phyloP scores from a whole-genome alignment of 2,113 vertebrate species.

The Myxocyprinus asiaticus region DNA sequence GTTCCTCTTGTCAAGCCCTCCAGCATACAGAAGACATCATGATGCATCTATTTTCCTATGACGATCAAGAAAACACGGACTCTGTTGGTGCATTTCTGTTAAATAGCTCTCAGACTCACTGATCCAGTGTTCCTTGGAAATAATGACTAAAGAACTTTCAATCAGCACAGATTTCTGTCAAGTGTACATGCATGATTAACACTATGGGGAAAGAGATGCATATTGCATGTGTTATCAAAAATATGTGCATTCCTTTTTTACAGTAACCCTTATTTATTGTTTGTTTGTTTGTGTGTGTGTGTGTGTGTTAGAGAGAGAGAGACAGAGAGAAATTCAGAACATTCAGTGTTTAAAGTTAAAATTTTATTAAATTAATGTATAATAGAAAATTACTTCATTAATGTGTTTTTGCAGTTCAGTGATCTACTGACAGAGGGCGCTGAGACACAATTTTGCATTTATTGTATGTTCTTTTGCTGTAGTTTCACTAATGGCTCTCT shows the following conservation, averaged over 20 bases:
- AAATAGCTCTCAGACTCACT: background rate
- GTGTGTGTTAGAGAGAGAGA: too few species aligned
- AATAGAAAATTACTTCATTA: too few species aligned
- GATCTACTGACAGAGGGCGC: too few species aligned
- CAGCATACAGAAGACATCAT: slow-evolving; percentile 45
- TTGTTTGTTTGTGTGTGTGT: background rate
- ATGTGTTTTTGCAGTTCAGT: too few species aligned
- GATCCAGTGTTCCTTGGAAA: background rate
- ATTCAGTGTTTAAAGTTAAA: too few species aligned
- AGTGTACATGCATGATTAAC: too few species aligned
- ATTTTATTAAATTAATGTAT: too few species aligned
- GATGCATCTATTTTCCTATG: background rate
- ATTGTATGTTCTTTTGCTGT: too few species aligned
- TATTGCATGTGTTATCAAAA: background rate
- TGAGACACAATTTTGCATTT: too few species aligned
- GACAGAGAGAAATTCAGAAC: background rate
- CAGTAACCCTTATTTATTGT: background rate
- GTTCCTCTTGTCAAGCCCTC: slow-evolving; percentile 69
- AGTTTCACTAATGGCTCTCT: too few species aligned
- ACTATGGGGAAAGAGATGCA: too few species aligned
- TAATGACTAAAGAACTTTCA: background rate
- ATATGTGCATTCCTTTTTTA: background rate
- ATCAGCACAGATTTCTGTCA: too few species aligned
- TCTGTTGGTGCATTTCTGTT: background rate
- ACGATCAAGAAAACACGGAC: background rate